These are phyloP conservation scores for Tuta absoluta DNA, from an alignment of 2,888 invertebrate genomes.

Conservation along the genomic window DNA sequence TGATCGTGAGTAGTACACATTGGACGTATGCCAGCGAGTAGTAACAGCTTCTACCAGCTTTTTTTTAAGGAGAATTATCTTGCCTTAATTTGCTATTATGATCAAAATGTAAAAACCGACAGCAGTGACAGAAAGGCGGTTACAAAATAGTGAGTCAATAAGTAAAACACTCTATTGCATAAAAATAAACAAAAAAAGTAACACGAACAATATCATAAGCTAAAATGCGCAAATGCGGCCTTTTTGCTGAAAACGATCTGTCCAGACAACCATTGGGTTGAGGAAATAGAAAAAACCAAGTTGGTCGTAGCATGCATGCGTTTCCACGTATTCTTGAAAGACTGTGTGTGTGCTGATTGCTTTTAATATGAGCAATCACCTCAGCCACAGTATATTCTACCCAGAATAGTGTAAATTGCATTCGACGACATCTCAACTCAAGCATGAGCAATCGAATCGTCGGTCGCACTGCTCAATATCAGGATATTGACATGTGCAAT, in stretches of 20 bases:
- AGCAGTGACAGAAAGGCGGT: not conserved
- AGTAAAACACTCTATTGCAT: too few species aligned
- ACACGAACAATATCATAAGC: too few species aligned
- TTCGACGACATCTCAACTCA: not conserved
- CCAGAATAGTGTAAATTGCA: not conserved
- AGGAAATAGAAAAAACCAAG: too few species aligned
- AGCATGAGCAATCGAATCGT: not conserved
- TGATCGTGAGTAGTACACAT: slow-evolving; percentile 50
- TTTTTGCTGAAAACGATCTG: too few species aligned
- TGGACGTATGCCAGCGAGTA: slow-evolving; percentile 59
- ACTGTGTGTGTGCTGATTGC: too few species aligned
- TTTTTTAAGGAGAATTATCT: slow-evolving; percentile 60
- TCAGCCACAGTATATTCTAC: not conserved
- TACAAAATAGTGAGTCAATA: too few species aligned
- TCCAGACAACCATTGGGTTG: too few species aligned
- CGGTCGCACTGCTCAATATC: not conserved
- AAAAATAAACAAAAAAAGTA: too few species aligned
- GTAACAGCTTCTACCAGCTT: slow-evolving; percentile 54
- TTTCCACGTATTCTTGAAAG: too few species aligned
- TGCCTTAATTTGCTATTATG: slow-evolving; percentile 58
- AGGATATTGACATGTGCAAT: not conserved
- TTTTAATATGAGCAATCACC: too few species aligned
- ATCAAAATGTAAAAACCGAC: slow-evolving; percentile 60
- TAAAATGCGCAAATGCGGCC: too few species aligned
- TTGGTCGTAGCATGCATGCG: too few species aligned